A percentile compares a stretch with the other conserved stretches of the same genome.
Conservation (phyloP, 2,888 invertebrate species). For the Melikaiella ostensackeni region DNA sequence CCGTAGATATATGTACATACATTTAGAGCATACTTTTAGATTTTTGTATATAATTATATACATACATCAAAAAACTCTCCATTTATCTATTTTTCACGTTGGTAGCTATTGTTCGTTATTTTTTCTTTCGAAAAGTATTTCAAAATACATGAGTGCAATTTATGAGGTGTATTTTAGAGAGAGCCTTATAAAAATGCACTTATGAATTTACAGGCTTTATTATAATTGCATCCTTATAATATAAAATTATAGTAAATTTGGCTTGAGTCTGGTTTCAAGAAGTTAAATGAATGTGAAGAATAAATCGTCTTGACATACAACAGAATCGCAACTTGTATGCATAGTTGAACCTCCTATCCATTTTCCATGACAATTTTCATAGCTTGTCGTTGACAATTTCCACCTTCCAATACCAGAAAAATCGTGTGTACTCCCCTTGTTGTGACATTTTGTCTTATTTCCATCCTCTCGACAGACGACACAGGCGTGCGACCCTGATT, state of each 20-base stretch:
- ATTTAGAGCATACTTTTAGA: neutral
- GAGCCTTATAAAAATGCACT: neutral
- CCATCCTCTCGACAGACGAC: conserved; percentile 35
- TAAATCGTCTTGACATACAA: conserved; percentile 25
- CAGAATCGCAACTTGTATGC: conserved; percentile 33
- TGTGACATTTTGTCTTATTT: conserved; percentile 22
- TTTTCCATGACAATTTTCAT: conserved; percentile 37
- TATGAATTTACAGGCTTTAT: neutral
- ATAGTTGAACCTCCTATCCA: conserved; percentile 32
- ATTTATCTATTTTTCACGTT: neutral
- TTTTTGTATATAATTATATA: neutral
- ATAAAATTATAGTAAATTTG: neutral
- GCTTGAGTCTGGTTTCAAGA: neutral
- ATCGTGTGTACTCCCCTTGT: conserved; percentile 28
- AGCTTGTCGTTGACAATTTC: conserved; percentile 29
- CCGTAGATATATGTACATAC: neutral
- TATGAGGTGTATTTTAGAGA: neutral
- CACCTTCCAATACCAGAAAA: conserved; percentile 35
- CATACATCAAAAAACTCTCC: neutral
- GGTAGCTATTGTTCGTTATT: neutral
- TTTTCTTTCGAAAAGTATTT: neutral
- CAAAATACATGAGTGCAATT: neutral
- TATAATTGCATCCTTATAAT: neutral
- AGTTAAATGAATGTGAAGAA: conserved; percentile 28
- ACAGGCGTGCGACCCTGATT: conserved; percentile 32